phyloP scores from a whole-genome alignment of 1,140 invertebrate genomes.

The Solenopsis invicta region DNA sequence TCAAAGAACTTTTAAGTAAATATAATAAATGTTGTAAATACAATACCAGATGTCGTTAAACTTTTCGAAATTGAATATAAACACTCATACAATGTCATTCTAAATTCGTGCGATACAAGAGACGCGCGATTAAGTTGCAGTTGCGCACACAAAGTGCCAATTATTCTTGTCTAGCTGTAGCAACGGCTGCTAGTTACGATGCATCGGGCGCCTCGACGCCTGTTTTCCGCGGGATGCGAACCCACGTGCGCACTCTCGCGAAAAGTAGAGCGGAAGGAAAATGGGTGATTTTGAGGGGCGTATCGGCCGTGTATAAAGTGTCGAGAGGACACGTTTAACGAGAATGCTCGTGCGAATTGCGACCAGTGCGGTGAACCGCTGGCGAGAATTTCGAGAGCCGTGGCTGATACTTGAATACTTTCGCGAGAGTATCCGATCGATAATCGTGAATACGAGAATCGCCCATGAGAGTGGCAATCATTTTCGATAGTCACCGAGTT shows the following conservation, averaged over 20 bases:
- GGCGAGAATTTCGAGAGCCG: constrained; percentile 55
- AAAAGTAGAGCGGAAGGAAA: constrained; percentile 72
- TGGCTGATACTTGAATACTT: constrained; percentile 42
- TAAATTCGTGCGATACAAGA: not conserved
- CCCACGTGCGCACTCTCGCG: constrained; percentile 60
- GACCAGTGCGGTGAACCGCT: constrained; percentile 35
- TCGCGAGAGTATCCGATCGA: constrained; percentile 49
- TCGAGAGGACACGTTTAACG: constrained; percentile 50
- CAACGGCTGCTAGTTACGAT: constrained; percentile 66
- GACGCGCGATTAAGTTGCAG: constrained; percentile 27
- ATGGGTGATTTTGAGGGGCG: constrained; percentile 37
- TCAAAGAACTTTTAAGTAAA: not conserved
- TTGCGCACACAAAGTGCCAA: constrained; percentile 30
- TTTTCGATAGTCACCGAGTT: not conserved
- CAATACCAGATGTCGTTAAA: not conserved
- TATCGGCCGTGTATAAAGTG: constrained; percentile 60
- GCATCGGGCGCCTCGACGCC: constrained; percentile 57
- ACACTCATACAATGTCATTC: too few relatives aligned
- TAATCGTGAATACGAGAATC: constrained; percentile 63
- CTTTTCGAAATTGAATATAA: not conserved
- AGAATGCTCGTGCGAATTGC: constrained; percentile 52
- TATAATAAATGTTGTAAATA: not conserved
- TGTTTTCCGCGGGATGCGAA: constrained; percentile 65
- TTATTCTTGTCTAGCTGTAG: constrained; percentile 51
- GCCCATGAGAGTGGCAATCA: constrained; percentile 60